Evolutionary conservation across 2,888 invertebrate genomes (phyloP).

Genomic region (Lasioglossum morio): DNA sequence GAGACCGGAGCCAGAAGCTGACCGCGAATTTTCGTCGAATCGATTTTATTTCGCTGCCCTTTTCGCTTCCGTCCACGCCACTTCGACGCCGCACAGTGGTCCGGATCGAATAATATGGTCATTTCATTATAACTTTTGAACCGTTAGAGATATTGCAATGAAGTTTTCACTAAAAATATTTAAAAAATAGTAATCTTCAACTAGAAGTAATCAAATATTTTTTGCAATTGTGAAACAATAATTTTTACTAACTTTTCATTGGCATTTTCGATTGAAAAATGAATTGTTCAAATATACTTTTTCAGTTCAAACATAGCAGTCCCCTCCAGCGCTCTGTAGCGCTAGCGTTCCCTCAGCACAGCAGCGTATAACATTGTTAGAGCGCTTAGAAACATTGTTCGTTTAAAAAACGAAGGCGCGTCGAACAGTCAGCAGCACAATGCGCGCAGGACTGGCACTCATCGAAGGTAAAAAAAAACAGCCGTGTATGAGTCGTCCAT

Average conservation of each 20-base stretch:
- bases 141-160: too few species aligned
- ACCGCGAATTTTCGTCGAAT: conserved; percentile 37
- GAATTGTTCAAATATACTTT: too few species aligned
- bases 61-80: not conserved
- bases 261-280: too few species aligned
- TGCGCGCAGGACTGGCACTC: not conserved
- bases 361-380: not conserved
- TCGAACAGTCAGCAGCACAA: not conserved
- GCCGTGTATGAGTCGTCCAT: not conserved
- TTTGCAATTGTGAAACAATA: too few species aligned
- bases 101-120: too few species aligned
- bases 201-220: too few species aligned
- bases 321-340: not conserved
- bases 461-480: not conserved
- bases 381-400: not conserved
- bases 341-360: not conserved
- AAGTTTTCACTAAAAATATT: too few species aligned
- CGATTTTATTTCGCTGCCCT: not conserved
- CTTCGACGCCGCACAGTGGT: not conserved
- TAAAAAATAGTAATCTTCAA: too few species aligned
- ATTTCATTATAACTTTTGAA: too few species aligned
- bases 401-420: not conserved
- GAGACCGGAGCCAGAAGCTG: conserved; percentile 12
- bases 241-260: too few species aligned
- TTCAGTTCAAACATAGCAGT: too few species aligned